Evolutionary conservation across 2,888 invertebrate genomes (phyloP).

Genomic region (Sabatieria punctata): DNA sequence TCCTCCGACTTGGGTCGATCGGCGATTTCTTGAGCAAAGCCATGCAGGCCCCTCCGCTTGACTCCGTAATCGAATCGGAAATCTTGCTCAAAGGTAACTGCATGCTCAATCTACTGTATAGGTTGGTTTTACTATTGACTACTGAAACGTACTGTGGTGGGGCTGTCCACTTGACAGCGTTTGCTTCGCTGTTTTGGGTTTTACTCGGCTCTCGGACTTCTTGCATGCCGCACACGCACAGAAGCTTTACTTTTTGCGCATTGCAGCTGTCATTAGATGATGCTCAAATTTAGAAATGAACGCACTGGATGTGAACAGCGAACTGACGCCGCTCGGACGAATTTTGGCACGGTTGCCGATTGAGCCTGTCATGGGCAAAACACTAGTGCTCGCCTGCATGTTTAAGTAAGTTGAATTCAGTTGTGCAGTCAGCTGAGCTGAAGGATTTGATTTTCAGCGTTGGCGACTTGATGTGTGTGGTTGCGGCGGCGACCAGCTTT

Average conservation of each 20-base stretch:
- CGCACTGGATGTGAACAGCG: constrained; percentile 67
- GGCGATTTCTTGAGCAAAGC: constrained; percentile 79
- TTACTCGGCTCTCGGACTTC: no score
- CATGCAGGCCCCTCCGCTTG: constrained; percentile 86
- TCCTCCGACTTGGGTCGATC: constrained; percentile 72
- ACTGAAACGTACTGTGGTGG: no score
- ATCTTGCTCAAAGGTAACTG: constrained; percentile 44
- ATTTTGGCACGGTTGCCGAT: constrained; percentile 85
- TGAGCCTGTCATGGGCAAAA: constrained; percentile 87
- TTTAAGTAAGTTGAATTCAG: constrained; percentile 40
- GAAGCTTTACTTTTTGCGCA: no score
- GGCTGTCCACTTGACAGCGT: no score
- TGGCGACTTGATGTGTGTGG: constrained; percentile 74
- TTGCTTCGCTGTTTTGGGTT: no score
- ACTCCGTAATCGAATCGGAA: constrained; percentile 94
- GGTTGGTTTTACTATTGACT: background rate
- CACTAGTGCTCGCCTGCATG: constrained; percentile 83
- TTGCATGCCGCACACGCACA: no score
- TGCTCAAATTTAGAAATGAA: constrained; percentile 16
- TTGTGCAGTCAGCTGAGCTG: constrained; percentile 7
- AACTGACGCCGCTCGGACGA: constrained; percentile 75
- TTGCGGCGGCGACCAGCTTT: constrained; percentile 86
- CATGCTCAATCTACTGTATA: no score
- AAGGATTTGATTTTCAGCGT: constrained; percentile 39
- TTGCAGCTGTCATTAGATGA: no score